Conservation (phyloP, 2,113 vertebrate species). For the Choloepus hoffmanni region DNA sequence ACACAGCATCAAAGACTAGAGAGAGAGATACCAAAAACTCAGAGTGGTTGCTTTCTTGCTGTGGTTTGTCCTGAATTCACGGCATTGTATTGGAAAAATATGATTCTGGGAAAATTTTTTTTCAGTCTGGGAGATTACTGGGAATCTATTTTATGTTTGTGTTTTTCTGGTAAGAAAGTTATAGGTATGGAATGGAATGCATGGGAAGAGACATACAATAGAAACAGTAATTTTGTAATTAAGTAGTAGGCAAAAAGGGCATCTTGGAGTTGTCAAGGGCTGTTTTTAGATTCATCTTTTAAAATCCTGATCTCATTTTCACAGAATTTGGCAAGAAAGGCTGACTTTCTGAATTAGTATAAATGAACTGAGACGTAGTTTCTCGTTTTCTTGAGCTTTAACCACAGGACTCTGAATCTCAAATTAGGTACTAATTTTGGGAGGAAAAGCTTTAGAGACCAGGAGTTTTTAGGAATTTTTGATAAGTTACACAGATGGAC, state of each 20-base stretch:
- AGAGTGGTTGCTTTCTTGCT: background rate
- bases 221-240: background rate
- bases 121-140: conserved; percentile 14
- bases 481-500: background rate
- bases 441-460: background rate
- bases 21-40: background rate
- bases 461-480: background rate
- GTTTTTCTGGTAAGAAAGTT: conserved; percentile 34
- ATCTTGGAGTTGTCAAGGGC: background rate
- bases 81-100: background rate
- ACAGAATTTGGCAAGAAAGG: conserved; percentile 37
- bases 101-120: background rate
- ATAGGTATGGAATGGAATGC: conserved; percentile 30
- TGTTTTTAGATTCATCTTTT: conserved; percentile 47
- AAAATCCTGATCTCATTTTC: conserved; percentile 43
- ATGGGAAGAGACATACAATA: conserved; percentile 1
- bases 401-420: background rate
- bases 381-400: background rate
- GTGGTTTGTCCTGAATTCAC: conserved; percentile 36
- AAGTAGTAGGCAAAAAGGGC: background rate
- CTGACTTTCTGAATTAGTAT: background rate
- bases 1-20: background rate
- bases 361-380: background rate
- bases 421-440: background rate
- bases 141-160: conserved; percentile 23